Evolutionary conservation across 2,797 vertebrate genomes (phyloP), one percentile per base, ranked within the genome.

Genomic region (Megalops cyprinoides): DNA sequence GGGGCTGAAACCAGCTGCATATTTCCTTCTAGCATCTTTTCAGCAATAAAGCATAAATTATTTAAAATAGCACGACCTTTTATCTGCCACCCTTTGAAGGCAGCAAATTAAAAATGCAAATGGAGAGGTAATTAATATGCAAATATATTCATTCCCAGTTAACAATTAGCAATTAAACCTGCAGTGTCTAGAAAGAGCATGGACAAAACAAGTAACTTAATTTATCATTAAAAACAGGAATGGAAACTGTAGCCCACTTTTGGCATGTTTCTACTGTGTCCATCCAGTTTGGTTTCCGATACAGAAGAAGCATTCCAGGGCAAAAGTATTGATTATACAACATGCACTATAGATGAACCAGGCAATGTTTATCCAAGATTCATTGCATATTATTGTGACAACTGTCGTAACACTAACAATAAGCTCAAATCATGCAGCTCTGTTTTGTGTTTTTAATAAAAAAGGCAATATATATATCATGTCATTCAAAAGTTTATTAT

Each of bases 151-250:
- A 98, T 98, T 99, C 96, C 93, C 97, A 96, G 98, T 99, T 99
- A 99, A 99, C 98, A 99, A 99, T 99, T 99, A 99, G 98, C 98
- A 99, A 99, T 99, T 99, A 99, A 99, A 99, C 98, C 98, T 98
- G 97, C 98, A 98, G 97, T 99, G 98, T 99, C 98, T 98, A 98
- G 97, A 98, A 99, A 99, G 98, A 98, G 97, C 98, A 98, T 96
- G 96, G 97, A 96, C 98, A 97, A 99, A 99, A 99, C 98, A 98
- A 98, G 97, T 97, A 99, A 99, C 97, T 98, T 99, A 96, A 98
- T 98, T 98, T 97, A 97, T 95, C 96, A 96, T 98, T 96, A 97
- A 98, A 95, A 98, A 98, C 97, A 96, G 97, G 96, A 95, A 95
- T 95, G 91, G 96, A 97, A 96, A 96, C 96, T 95, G 39, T 95